A percentile compares a stretch with the other conserved stretches of the same genome.
Conservation (phyloP, 2,797 vertebrate genomes). For the Clangula hyemalis region DNA sequence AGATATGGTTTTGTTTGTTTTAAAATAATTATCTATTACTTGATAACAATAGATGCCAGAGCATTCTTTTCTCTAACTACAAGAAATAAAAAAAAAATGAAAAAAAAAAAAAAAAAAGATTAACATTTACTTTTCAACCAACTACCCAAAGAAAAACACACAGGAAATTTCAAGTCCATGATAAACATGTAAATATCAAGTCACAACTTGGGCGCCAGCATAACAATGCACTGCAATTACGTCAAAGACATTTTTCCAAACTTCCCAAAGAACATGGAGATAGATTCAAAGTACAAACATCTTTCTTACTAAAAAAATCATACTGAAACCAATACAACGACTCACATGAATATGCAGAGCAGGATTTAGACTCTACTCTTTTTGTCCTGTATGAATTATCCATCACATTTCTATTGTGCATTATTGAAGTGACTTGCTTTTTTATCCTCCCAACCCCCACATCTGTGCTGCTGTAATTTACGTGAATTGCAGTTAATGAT, state of each 20-base stretch:
- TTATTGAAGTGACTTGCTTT: constrained; percentile 60
- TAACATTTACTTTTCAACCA: not conserved
- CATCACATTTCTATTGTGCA: constrained; percentile 46
- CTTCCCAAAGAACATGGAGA: not conserved
- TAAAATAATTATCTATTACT: not conserved
- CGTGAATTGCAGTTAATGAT: constrained; percentile 63
- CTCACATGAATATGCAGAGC: constrained; percentile 36
- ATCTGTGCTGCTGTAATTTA: constrained; percentile 67
- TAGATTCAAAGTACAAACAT: not conserved
- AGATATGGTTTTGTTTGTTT: not conserved
- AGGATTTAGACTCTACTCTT: not conserved
- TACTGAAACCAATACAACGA: constrained; percentile 12
- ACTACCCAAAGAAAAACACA: not conserved
- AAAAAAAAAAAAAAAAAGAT: not conserved
- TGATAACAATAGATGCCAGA: not conserved
- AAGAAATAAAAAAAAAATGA: not conserved
- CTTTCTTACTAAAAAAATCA: not conserved
- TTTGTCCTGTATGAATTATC: constrained; percentile 55
- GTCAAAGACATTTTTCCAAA: not conserved
- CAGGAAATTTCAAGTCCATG: not conserved
- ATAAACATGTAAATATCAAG: not conserved
- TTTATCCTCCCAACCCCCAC: constrained; percentile 48
- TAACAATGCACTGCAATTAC: rapidly evolving
- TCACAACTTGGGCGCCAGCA: not conserved
- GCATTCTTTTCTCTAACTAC: not conserved